A percentile compares a stretch with the other conserved stretches of the same genome.
Evolutionary conservation across 2,888 invertebrate genomes (phyloP).

Genomic region (Sinodicranocentrus sp.): DNA sequence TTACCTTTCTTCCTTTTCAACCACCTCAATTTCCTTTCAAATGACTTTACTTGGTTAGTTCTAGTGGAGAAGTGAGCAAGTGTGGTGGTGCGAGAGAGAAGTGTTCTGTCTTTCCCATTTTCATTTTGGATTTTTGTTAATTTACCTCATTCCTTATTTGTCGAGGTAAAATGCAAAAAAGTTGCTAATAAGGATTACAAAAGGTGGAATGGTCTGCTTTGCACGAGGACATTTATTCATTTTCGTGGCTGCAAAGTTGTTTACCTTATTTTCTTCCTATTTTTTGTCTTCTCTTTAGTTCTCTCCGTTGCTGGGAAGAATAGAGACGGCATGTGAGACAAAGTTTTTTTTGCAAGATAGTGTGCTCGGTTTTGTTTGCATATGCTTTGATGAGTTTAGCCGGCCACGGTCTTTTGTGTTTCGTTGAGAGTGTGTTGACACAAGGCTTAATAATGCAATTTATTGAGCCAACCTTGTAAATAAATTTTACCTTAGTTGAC

Average conservation of each 20-base stretch:
- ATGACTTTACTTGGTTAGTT: slow-evolving; percentile 8
- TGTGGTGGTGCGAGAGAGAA: background rate
- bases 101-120: background rate
- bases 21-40: background rate
- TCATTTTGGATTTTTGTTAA: background rate
- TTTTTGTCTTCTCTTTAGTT: no score
- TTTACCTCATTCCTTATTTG: slow-evolving; percentile 8
- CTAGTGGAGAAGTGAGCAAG: no score
- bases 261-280: no score
- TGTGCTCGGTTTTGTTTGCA: no score
- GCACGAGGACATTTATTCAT: background rate
- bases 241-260: background rate
- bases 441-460: slow-evolving; percentile 24
- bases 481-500: slow-evolving; percentile 16
- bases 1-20: background rate
- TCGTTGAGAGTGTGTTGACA: slow-evolving; percentile 27
- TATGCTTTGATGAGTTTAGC: no score
- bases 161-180: background rate
- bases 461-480: slow-evolving; percentile 7
- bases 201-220: no score
- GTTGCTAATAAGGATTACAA: background rate
- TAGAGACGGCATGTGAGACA: no score
- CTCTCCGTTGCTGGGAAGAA: no score
- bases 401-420: no score
- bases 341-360: no score